These are phyloP conservation scores for Dryobota labecula DNA, from an alignment of 2,888 invertebrate species.

Conservation along the genomic window DNA sequence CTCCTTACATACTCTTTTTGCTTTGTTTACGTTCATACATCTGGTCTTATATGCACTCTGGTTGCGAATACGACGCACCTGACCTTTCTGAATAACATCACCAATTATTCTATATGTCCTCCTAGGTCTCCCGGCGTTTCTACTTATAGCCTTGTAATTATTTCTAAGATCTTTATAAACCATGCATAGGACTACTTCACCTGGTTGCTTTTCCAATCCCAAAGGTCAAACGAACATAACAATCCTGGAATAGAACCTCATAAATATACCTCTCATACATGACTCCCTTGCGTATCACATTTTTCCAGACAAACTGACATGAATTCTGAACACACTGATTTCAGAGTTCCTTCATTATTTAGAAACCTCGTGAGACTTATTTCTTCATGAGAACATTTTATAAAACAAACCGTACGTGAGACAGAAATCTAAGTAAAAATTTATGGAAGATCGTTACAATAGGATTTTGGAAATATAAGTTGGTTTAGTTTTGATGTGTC, in stretches of 20 bases:
- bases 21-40: too few species aligned
- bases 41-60: too few species aligned
- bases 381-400: constrained; percentile 31
- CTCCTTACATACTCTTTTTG: too few species aligned
- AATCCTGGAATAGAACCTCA: constrained; percentile 11
- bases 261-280: constrained; percentile 19
- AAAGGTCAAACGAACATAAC: constrained; percentile 16
- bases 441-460: constrained; percentile 23
- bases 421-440: constrained; percentile 42
- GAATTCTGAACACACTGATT: constrained; percentile 46
- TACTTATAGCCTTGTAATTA: too few species aligned
- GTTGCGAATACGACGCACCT: too few species aligned
- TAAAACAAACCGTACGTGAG: constrained; percentile 33
- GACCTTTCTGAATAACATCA: too few species aligned
- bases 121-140: too few species aligned
- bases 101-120: too few species aligned
- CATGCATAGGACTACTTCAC: neutral
- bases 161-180: neutral
- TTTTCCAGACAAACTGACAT: constrained; percentile 21
- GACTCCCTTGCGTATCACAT: constrained; percentile 31
- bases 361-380: constrained; percentile 36
- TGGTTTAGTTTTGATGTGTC: constrained; percentile 20
- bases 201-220: neutral
- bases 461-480: constrained; percentile 12
- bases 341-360: constrained; percentile 46